A percentile compares a stretch with the other conserved stretches of the same genome.
Conservation (phyloP, 2,888 invertebrate genomes). For the Nysson spinosus region DNA sequence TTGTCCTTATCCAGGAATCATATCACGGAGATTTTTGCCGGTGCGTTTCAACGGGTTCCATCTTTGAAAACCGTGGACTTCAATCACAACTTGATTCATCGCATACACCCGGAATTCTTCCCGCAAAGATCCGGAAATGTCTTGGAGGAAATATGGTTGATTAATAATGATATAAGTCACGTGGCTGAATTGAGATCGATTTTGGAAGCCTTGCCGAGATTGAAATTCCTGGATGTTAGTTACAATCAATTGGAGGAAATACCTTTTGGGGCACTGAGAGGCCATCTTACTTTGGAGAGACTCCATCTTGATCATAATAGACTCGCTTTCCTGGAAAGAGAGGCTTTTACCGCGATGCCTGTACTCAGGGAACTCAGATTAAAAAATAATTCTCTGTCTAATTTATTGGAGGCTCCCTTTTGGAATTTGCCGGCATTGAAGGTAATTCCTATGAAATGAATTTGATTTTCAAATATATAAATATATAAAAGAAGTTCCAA, state of each 20-base stretch:
- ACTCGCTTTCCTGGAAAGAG: constrained; percentile 85
- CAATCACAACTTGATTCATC: constrained; percentile 86
- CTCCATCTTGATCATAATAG: constrained; percentile 89
- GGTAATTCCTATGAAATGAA: too few relatives aligned
- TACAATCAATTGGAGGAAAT: constrained; percentile 87
- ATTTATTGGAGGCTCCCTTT: constrained; percentile 85
- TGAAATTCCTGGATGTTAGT: constrained; percentile 89
- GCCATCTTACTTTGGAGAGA: constrained; percentile 88
- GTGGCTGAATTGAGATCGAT: constrained; percentile 86
- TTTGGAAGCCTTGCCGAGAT: constrained; percentile 86
- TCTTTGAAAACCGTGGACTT: constrained; percentile 85
- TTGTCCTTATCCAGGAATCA: constrained; percentile 85
- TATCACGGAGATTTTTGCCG: constrained; percentile 86
- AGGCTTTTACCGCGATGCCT: constrained; percentile 90
- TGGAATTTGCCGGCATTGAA: constrained; percentile 92
- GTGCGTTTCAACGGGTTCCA: constrained; percentile 89
- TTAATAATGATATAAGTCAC: constrained; percentile 87
- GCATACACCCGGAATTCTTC: constrained; percentile 90
- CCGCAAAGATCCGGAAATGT: constrained; percentile 85
- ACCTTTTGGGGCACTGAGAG: constrained; percentile 87
- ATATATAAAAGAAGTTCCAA: too few relatives aligned
- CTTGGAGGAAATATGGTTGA: constrained; percentile 87
- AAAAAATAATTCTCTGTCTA: constrained; percentile 89
- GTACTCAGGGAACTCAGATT: constrained; percentile 89
- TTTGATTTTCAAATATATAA: too few relatives aligned